Evolutionary conservation across 2,797 vertebrate genomes (phyloP).

Genomic region (Syndactyla subalaris): DNA sequence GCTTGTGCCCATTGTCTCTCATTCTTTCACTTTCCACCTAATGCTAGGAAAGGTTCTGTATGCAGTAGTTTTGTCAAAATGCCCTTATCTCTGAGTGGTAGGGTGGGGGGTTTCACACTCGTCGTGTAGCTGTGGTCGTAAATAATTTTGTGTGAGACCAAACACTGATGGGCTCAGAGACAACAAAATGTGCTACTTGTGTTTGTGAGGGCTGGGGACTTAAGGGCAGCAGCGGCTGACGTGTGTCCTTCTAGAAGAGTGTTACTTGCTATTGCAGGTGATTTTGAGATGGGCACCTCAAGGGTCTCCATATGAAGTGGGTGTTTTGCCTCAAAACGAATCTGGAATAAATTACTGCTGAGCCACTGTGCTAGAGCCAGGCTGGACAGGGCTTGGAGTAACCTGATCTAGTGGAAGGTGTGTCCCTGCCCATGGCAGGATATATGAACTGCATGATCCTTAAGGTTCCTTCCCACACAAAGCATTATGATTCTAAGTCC

Average conservation of each 20-base stretch:
- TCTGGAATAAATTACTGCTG: not conserved
- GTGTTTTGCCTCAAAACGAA: not conserved
- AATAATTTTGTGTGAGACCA: not conserved
- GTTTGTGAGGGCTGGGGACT: not conserved
- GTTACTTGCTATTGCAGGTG: not conserved
- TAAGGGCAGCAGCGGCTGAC: not conserved
- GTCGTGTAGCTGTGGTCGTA: not conserved
- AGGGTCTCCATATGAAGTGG: not conserved
- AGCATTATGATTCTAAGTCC: not conserved
- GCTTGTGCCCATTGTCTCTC: not conserved
- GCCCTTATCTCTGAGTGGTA: not conserved
- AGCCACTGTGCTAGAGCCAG: not conserved
- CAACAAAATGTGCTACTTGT: not conserved
- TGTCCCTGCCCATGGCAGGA: not conserved
- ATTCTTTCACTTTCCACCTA: not conserved
- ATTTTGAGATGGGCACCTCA: not conserved
- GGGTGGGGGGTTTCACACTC: not conserved
- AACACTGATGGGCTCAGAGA: not conserved
- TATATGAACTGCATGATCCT: not conserved
- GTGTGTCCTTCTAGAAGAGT: not conserved
- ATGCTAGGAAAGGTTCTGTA: not conserved
- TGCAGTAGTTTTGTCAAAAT: not conserved
- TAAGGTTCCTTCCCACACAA: not conserved
- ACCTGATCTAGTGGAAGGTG: not conserved
- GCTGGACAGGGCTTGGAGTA: not conserved